Evolutionary conservation across 2,113 vertebrate genomes (phyloP), one percentile per base, ranked within the genome.

Genomic region (Urocitellus parryii): DNA sequence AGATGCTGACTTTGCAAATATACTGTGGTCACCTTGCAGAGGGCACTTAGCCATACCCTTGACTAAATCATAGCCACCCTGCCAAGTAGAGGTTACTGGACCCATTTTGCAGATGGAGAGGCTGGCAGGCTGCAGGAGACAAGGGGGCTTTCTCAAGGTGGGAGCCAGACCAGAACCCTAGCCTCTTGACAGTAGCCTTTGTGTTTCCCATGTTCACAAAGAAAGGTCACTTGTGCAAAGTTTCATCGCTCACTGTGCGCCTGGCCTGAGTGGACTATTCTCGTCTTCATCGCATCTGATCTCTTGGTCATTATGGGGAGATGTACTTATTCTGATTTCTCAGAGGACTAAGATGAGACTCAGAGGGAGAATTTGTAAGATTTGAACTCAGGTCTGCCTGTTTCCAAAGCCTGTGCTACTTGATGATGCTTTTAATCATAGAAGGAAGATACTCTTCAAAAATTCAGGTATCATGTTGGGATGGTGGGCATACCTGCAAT

Each of bases 81-180:
- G 68, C 39, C 8, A 2, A 39, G 13, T 7, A 37, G 61, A 51
- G 63, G 42, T 42, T 13, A 22, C 34, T 14, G 32, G 29, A 61
- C 68, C 63, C 56, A 91, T 79, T 93, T 39, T 93, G n/a, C 70
- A 76, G 80, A 82, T 86, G 72, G 14, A 72, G 22, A 90, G 37
- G 87, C 58, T 48, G 32, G 63, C 48, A 95, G 78, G 39, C 72
- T 8, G 32, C 22, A 18, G n/a, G 61, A 85, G 17, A 67, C 27
- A 25, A 12, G 74, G 39, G 48, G 56, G 39, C 77, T 94, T 90
- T 67, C 80, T 96, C 4, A 10, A 24, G 86, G 68, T 58, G 27
- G 61, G 94, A 25, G 34, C 86, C 14, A 4, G 65, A 37, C 73
- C 5, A 84, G 39, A 79, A 76, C 37, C 8, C 16, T 72, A 25